Base-by-base conservation (phyloP, 2,113 vertebrate genomes). In the Notechis scutatus region DNA sequence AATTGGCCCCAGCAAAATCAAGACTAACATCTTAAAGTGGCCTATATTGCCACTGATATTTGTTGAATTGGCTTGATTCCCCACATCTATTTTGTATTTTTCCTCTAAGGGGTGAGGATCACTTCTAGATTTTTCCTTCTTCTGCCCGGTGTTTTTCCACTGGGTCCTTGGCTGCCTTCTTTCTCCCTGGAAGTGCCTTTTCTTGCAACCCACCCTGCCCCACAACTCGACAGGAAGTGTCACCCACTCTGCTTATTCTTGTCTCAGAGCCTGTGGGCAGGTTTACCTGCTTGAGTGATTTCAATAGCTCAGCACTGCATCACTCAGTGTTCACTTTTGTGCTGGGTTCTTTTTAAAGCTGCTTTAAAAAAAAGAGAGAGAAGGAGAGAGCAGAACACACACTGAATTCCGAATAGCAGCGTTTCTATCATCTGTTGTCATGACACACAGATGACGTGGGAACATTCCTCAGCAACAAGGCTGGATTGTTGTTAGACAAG, bases 391-490 rank as follows among this genome's bases (percentile, higher is more conserved):
- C 95, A 93, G 93, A 93, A 93, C 10, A 57, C 94, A 94, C 90
- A 89, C 42, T 95, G 96, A 97, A 97, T 96, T 94, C 96, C 96
- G 96, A 97, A 97, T 96, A 97, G 94, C 95, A 95, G 96, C 96
- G 87, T 97, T 98, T 97, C 96, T 96, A 94, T 98, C 97, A 97
- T 97, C 93, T 94, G 97, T 98, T 97, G 96, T 97, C 97, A 98
- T 98, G 98, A 97, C 96, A 97, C 96, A 95, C 96, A 96, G 97
- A 95, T 98, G 97, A 98, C 97, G 97, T 94, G 95, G 96, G 96
- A 97, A 96, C 97, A 97, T 93, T 95, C 92, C 96, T 93, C 91
- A 34, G 95, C 96, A 97, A 94, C 26, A 92, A 97, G 96, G 96
- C 96, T 97, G 34, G 96, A 97, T 97, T 97, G 95, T 95, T 97